These are phyloP conservation scores for Synaphobranchus kaupii DNA, from an alignment of 2,797 vertebrate species.

Conservation along the genomic window DNA sequence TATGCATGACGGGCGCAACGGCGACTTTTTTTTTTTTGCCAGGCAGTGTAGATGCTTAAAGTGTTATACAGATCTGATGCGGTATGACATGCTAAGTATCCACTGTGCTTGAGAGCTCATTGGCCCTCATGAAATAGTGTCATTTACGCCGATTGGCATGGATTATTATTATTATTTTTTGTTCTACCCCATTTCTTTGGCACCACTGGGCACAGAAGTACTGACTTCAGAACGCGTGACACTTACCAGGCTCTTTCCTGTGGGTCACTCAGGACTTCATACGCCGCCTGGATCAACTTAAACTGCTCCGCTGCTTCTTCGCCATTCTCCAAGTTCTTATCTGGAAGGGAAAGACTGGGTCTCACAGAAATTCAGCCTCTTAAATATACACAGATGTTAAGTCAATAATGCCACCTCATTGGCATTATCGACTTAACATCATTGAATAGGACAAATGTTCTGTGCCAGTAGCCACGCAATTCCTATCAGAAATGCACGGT, in stretches of 20 bases:
- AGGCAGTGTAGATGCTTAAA: neutral
- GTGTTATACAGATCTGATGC: neutral
- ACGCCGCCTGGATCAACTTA: slow-evolving; percentile 94
- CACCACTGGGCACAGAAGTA: neutral
- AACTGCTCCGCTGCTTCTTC: slow-evolving; percentile 92
- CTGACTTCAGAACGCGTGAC: neutral
- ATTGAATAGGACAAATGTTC: neutral
- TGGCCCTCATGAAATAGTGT: neutral
- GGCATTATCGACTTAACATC: neutral
- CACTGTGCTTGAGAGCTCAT: neutral
- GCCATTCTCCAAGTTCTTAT: slow-evolving; percentile 91
- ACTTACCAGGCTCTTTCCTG: slow-evolving; percentile 94
- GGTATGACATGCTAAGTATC: neutral
- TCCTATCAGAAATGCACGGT: too few species aligned
- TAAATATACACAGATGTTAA: neutral
- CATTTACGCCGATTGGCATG: neutral
- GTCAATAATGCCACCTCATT: too few species aligned
- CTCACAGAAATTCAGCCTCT: neutral
- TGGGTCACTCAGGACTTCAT: slow-evolving; percentile 92
- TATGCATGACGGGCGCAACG: too few species aligned
- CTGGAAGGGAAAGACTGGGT: slow-evolving; percentile 64
- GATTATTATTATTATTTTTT: neutral
- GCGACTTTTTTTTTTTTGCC: too few species aligned
- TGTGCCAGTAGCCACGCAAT: neutral
- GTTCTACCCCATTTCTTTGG: neutral